Base-by-base conservation (phyloP, 1,140 invertebrate genomes). In the Aphidius ervi region DNA sequence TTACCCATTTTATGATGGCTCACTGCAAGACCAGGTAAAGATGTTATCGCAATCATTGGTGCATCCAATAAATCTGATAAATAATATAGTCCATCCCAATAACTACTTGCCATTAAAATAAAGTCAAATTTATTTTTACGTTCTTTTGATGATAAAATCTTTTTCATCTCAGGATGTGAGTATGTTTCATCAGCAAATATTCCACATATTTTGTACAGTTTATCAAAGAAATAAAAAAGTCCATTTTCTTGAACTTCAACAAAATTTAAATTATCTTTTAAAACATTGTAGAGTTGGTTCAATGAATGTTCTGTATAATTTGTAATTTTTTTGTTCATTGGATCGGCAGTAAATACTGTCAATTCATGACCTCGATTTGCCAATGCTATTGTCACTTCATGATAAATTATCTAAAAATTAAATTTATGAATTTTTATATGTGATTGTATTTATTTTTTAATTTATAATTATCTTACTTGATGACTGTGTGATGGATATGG, bases 271-370 rank as follows among this genome's bases (percentile, higher is more conserved):
- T 9, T 4, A 39, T 10, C 16, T 4, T 23, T 5, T 6, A 57
- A n/a, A 9, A 31, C 7, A 42, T 77, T 72, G 4, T 70, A 73
- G 7, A 73, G 41, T 46, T 76, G 67, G 43, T 74, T 72, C 0
- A 77, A 56, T 42, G 79, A 73, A 1, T 80, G 72, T 71, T 78
- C 71, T 16, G 65, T 79, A 1, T 74, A 60, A 61, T 80, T 80
- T 6, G 53, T 20, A 1, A 68, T 70, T 4, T 61, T 45, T 1
- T 70, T 65, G 16, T 74, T 69, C 31, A 71, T 61, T n/a, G 73
- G 76, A 53, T 68, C 63, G 4, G 77, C 60, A 2, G 76, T 72
- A 8, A 81, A 66, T 20, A 75, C 61, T 1, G 67, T 70, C 5
- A 81, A 56, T 56, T 77, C 61, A 56, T 81, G 78, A 2, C 77